Conservation (phyloP, 2,113 vertebrate genomes). For the Galemys pyrenaicus region DNA sequence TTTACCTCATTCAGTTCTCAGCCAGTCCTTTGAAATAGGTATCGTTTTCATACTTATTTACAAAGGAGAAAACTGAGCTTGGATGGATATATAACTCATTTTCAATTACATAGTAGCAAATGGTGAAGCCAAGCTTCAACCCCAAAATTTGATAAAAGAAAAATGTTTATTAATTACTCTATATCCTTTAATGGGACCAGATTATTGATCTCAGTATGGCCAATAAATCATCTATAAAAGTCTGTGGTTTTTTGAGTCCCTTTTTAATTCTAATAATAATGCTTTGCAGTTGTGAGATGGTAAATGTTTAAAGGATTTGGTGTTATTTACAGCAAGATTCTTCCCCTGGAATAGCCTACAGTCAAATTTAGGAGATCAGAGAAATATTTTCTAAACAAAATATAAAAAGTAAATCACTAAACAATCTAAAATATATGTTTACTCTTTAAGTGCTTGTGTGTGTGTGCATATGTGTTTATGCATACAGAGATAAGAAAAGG, state of each 20-base stretch:
- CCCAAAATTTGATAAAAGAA: neutral
- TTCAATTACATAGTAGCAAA: neutral
- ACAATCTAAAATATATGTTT: neutral
- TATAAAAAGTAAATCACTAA: neutral
- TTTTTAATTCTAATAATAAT: neutral
- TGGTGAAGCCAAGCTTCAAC: neutral
- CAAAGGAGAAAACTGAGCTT: neutral
- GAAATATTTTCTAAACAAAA: neutral
- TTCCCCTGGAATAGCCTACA: neutral
- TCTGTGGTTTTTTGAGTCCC: neutral
- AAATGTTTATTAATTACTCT: neutral
- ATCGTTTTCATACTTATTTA: neutral
- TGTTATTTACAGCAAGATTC: neutral
- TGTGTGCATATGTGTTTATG: too few relatives aligned
- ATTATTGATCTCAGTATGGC: neutral
- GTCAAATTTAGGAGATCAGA: neutral
- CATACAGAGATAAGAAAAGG: neutral
- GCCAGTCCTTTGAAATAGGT: neutral
- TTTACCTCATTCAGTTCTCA: neutral
- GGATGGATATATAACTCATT: neutral
- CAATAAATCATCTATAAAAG: neutral
- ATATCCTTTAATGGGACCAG: neutral
- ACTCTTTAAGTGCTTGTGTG: too few relatives aligned
- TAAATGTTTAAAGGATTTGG: neutral
- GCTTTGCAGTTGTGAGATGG: neutral